phyloP scores from a whole-genome alignment of 1,140 invertebrate genomes.

The Camponotus vicinus region DNA sequence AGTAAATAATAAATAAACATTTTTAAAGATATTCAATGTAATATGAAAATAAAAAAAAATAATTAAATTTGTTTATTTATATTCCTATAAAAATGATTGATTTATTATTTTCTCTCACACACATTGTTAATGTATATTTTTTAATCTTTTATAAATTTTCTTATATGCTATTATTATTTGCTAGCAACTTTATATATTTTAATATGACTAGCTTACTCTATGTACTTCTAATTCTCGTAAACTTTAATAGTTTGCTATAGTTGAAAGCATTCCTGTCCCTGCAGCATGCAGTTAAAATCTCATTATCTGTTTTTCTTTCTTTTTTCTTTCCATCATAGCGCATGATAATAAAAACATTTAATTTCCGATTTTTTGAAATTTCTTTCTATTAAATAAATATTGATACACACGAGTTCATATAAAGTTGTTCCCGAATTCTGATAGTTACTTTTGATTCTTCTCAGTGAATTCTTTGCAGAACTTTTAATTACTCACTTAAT shows the following conservation, averaged over 20 bases:
- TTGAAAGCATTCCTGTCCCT: slow-evolving; percentile 58
- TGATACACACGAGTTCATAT: too few species aligned
- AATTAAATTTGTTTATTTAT: neutral
- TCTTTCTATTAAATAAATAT: too few species aligned
- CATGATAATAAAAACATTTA: too few species aligned
- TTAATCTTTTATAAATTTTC: neutral
- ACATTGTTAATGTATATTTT: neutral
- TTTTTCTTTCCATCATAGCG: neutral
- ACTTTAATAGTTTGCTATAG: slow-evolving; percentile 13
- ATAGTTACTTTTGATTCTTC: too few species aligned
- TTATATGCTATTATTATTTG: neutral
- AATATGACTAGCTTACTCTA: neutral
- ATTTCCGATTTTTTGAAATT: too few species aligned
- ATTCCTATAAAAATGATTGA: neutral
- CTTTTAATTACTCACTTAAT: too few species aligned
- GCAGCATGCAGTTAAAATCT: slow-evolving; percentile 73
- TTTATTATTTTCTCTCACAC: neutral
- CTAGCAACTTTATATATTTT: neutral
- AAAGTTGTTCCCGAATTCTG: too few species aligned
- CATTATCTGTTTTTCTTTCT: neutral
- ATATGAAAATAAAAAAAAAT: neutral
- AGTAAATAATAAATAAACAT: slow-evolving; percentile 1
- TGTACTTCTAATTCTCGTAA: neutral
- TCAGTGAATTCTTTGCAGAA: too few species aligned
- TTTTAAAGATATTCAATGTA: neutral